These are phyloP conservation scores for Harpalus rufipes DNA, from an alignment of 2,888 invertebrate species.

Conservation along the genomic window DNA sequence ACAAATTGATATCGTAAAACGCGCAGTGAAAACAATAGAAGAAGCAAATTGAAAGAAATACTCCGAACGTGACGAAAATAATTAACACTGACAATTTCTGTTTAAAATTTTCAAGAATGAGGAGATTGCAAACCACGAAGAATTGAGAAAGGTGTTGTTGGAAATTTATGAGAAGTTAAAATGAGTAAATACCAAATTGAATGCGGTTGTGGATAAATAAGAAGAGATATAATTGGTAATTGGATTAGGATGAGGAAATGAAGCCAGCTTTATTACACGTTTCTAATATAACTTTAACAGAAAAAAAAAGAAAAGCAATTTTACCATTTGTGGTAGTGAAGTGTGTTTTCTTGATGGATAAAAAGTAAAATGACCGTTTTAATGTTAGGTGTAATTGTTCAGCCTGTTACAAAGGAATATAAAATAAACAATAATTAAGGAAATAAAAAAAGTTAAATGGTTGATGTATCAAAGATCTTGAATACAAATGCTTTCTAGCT, in stretches of 20 bases:
- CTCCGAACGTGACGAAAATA: conserved; percentile 59
- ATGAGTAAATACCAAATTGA: conserved; percentile 3
- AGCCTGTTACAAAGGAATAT: not conserved
- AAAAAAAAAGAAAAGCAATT: not conserved
- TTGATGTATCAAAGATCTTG: no score
- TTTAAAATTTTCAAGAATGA: not conserved
- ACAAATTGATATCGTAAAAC: conserved; percentile 50
- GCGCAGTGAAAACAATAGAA: conserved; percentile 24
- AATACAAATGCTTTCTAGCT: no score
- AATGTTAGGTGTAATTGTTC: conserved; percentile 4
- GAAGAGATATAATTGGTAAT: not conserved
- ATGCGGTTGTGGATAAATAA: conserved; percentile 4
- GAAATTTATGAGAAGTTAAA: not conserved
- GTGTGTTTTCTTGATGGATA: not conserved
- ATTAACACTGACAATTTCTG: conserved; percentile 3
- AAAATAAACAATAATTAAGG: not conserved
- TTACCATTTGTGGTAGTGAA: not conserved
- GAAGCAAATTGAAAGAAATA: conserved; percentile 55
- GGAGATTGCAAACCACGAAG: not conserved
- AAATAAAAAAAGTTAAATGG: not conserved
- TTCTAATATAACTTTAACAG: no score
- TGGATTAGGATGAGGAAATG: not conserved
- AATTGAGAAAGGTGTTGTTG: not conserved
- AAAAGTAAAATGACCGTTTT: not conserved
- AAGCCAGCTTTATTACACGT: not conserved